Percentiles rank a stretch among this genome's conserved stretches.
phyloP scores from a whole-genome alignment of 2,888 invertebrate genomes.

The Conomelus anceps region DNA sequence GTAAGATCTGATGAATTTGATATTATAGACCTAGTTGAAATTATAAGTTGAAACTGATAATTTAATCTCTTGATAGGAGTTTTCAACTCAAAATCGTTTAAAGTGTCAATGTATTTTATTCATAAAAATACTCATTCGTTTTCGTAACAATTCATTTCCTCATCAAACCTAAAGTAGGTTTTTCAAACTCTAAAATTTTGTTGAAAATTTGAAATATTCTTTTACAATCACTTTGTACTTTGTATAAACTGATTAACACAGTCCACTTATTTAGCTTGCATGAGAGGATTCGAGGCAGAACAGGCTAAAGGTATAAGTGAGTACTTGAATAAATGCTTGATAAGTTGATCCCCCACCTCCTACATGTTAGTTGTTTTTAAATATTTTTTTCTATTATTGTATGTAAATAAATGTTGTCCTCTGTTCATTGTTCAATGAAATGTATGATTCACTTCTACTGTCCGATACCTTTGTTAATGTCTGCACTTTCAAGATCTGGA shows the following conservation, averaged over 20 bases:
- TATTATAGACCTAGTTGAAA: too few species aligned
- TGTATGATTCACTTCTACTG: background rate
- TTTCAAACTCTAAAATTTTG: background rate
- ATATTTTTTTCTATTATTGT: background rate
- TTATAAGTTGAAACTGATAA: too few species aligned
- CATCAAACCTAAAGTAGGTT: background rate
- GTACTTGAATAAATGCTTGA: background rate
- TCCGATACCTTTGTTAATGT: background rate
- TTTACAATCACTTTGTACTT: background rate
- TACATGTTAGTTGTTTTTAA: background rate
- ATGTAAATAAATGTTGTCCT: background rate
- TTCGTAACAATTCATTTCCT: too few species aligned
- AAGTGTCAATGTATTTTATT: too few species aligned
- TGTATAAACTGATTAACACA: background rate
- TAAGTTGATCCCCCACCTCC: background rate
- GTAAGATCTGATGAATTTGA: too few species aligned
- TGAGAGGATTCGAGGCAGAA: constrained; percentile 6
- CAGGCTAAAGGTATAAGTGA: constrained; percentile 3
- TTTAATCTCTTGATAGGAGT: too few species aligned
- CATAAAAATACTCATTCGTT: too few species aligned
- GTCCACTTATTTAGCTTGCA: constrained; percentile 8
- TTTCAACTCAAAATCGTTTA: too few species aligned
- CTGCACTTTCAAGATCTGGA: background rate
- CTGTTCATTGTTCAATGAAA: background rate
- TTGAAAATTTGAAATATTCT: too few species aligned